phyloP scores from a whole-genome alignment of 2,797 vertebrate species.

The Enteromius fasciolatus region DNA sequence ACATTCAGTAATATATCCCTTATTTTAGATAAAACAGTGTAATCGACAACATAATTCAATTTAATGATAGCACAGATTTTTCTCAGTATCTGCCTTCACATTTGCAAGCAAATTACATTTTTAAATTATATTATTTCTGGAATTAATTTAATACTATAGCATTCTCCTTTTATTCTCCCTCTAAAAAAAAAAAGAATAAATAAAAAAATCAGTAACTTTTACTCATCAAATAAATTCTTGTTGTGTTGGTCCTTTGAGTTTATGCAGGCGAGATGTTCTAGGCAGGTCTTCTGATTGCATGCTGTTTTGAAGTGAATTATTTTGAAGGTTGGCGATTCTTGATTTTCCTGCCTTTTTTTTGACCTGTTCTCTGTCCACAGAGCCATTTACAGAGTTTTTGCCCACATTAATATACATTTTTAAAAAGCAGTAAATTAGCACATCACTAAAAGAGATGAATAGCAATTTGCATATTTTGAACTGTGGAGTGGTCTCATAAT shows the following conservation, averaged over 20 bases:
- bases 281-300: slow-evolving; percentile 34
- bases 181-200: background rate
- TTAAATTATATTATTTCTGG: background rate
- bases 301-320: slow-evolving; percentile 50
- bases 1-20: slow-evolving; percentile 7
- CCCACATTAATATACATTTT: slow-evolving; percentile 77
- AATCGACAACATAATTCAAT: background rate
- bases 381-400: slow-evolving; percentile 72
- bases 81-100: background rate
- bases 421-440: slow-evolving; percentile 64
- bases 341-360: slow-evolving; percentile 59
- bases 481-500: slow-evolving; percentile 69
- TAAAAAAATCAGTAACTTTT: background rate
- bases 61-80: background rate
- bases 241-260: slow-evolving; percentile 10
- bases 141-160: background rate
- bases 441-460: slow-evolving; percentile 75
- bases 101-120: background rate
- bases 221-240: slow-evolving; percentile 20
- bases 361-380: slow-evolving; percentile 69
- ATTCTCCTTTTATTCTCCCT: background rate
- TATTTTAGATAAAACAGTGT: background rate
- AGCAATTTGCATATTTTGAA: slow-evolving; percentile 63
- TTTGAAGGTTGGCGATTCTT: slow-evolving; percentile 47
- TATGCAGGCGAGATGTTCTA: slow-evolving; percentile 22